These are phyloP conservation scores for Ctenicera cuprea DNA, from an alignment of 2,888 invertebrate genomes.

Conservation along the genomic window DNA sequence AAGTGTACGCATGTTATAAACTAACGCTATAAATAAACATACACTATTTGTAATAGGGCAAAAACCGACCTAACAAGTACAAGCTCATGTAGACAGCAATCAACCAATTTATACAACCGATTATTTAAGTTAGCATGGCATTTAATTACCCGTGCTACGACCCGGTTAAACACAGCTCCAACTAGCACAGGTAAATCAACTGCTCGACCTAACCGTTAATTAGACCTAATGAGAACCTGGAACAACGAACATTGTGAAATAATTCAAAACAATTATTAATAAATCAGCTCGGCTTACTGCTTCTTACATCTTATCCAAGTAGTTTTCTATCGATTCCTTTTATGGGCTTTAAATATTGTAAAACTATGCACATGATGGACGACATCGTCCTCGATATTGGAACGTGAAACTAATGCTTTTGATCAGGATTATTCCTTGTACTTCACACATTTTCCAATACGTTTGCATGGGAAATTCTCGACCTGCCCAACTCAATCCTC, in stretches of 20 bases:
- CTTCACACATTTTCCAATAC: not conserved
- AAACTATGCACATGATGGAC: conserved; percentile 26
- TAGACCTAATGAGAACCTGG: conserved; percentile 59
- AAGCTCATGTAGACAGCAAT: conserved; percentile 53
- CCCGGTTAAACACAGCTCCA: conserved; percentile 56
- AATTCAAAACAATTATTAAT: conserved; percentile 59
- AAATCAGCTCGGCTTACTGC: conserved; percentile 55
- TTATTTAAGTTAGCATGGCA: conserved; percentile 60
- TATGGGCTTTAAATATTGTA: conserved; percentile 35
- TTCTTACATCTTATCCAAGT: conserved; percentile 30
- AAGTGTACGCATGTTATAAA: conserved; percentile 6
- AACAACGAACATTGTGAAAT: conserved; percentile 58
- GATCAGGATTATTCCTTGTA: not conserved
- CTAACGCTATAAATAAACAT: conserved; percentile 38
- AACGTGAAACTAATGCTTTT: not conserved
- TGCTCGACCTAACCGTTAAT: conserved; percentile 58
- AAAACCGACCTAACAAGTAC: conserved; percentile 46
- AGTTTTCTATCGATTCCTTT: conserved; percentile 42
- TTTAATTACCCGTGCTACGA: conserved; percentile 60
- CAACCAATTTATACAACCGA: conserved; percentile 59
- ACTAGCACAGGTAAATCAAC: conserved; percentile 53
- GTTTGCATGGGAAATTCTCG: not conserved
- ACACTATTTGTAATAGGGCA: conserved; percentile 47
- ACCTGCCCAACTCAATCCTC: not conserved
- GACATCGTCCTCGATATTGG: conserved; percentile 3